Base-by-base conservation (phyloP, 1,140 invertebrate genomes). In the Halictus rubicundus region DNA sequence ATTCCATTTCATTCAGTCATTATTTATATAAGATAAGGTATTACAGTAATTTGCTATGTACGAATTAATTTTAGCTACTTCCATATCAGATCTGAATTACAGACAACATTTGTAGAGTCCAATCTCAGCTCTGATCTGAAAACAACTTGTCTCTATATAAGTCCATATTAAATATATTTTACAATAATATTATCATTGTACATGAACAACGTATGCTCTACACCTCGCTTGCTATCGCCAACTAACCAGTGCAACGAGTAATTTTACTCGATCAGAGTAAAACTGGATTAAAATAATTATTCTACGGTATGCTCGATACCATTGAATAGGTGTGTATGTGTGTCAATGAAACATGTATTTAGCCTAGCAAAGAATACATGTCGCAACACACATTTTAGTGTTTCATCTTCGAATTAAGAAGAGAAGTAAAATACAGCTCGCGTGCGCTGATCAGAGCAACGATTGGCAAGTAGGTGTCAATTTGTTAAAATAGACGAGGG, bases 121-220 rank as follows among this genome's bases (percentile, higher is more conserved):
- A 64, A 32, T 68, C 63, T 88, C 80, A 87, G 84, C 68, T 86
- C 87, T 85, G 87, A 91, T 89, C 89, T 89, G 83, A 90, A 91
- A 91, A 87, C 84, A 90, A 83, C 82, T 85, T 82, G 80, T 84
- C 75, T 88, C 82, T 85, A 87, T 90, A 88, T 87, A 89, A 91
- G 90, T 90, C 90, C 90, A 90, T 91, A 90, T 92, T 92, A 92
- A 91, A 92, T 92, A 92, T 92, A 92, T 92, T 92, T 92, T 92
- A 92, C 91, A 92, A 92, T 91, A 91, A 91, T 91, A 91, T 91
- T 92, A 92, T 91, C 89, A 91, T 91, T 92, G 90, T 93, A 93
- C 90, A 91, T 91, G 91, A 92, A 92, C 91, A 92, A 92, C 87
- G 75, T 92, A 92, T 90, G 89, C 86, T 92, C 89, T 89, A 92